Percentiles rank a stretch among this genome's conserved stretches.
phyloP scores from a whole-genome alignment of 1,140 invertebrate genomes.

The Heterodera schachtii region DNA sequence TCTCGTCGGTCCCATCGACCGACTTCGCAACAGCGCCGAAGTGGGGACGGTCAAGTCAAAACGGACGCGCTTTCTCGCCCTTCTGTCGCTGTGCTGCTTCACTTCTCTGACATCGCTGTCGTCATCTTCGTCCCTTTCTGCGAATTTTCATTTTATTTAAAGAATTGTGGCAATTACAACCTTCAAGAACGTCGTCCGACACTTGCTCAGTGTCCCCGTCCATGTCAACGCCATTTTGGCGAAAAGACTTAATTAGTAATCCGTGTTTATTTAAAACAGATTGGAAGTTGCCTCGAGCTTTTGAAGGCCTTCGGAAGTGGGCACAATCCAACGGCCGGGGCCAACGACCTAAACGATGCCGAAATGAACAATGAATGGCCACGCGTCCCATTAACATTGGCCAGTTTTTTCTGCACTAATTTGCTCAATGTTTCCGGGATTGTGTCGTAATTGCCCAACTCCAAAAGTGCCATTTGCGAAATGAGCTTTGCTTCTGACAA shows the following conservation, averaged over 20 bases:
- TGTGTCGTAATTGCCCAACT: background rate
- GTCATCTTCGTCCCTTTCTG: background rate
- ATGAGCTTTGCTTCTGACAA: background rate
- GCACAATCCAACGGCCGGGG: background rate
- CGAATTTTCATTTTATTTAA: background rate
- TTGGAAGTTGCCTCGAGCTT: background rate
- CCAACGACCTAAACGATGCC: background rate
- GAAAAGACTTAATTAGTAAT: background rate
- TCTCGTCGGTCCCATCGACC: background rate
- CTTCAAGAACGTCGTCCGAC: background rate
- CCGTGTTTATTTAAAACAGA: background rate
- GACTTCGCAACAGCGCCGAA: background rate
- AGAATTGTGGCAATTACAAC: background rate
- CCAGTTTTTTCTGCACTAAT: background rate
- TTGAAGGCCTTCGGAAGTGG: background rate
- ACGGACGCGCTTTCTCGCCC: background rate
- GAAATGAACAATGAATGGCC: background rate
- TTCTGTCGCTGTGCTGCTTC: background rate
- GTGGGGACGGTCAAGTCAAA: background rate
- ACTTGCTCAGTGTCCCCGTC: background rate
- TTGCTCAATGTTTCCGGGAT: background rate
- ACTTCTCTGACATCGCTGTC: too few species aligned
- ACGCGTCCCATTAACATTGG: background rate
- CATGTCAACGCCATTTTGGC: background rate
- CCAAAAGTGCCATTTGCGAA: background rate